Conservation (phyloP, 2,797 vertebrate genomes). For the Phyllotis vaccarum region DNA sequence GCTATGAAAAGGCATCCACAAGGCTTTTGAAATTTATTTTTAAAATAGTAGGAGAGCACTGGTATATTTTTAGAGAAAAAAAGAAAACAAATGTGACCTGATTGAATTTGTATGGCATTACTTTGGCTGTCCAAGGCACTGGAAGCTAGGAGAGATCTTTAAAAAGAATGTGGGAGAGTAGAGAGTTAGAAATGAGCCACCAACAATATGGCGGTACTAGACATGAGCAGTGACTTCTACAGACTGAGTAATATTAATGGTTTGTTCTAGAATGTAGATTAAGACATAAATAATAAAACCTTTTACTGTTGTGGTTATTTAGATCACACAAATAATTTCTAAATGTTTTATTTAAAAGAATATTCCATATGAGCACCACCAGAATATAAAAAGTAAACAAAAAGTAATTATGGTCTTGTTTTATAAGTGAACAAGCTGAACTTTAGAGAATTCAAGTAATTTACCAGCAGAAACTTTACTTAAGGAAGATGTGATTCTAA, state of each 20-base stretch:
- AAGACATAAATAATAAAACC: neutral
- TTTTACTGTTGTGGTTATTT: neutral
- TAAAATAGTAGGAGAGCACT: neutral
- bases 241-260: neutral
- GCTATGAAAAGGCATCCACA: neutral
- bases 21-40: neutral
- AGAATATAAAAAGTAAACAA: neutral
- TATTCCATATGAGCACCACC: neutral
- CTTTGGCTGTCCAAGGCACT: neutral
- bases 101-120: neutral
- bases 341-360: neutral
- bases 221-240: neutral
- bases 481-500: neutral
- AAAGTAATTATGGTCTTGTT: neutral
- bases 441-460: slow-evolving; percentile 8
- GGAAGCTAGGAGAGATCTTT: neutral
- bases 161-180: neutral
- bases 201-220: neutral
- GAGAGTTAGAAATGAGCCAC: neutral
- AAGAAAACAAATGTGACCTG: neutral
- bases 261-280: neutral
- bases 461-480: neutral
- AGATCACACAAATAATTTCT: slow-evolving; percentile 5
- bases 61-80: neutral
- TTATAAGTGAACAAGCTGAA: neutral